A percentile compares a stretch with the other conserved stretches of the same genome.
These are phyloP conservation scores for Noctua pronuba DNA, from an alignment of 2,888 invertebrate species.

Conservation along the genomic window DNA sequence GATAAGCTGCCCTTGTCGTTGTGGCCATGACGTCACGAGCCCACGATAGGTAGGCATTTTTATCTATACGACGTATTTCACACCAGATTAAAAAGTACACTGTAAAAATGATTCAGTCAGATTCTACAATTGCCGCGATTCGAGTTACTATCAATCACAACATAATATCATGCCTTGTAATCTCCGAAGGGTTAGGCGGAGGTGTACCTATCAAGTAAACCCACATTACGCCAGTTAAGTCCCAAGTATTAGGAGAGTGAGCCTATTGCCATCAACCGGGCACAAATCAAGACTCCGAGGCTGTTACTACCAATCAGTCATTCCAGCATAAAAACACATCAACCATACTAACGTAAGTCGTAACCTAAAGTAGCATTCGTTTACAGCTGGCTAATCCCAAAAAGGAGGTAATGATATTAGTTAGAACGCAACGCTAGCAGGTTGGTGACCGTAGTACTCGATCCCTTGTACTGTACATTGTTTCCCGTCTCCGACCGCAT, in stretches of 20 bases:
- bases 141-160: neutral
- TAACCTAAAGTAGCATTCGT: neutral
- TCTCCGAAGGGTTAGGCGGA: no score
- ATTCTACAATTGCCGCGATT: slow-evolving; percentile 14
- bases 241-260: no score
- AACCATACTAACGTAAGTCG: no score
- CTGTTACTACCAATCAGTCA: neutral
- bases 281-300: no score
- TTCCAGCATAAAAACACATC: neutral
- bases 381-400: slow-evolving; percentile 26
- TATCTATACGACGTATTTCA: slow-evolving; percentile 18
- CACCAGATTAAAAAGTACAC: neutral
- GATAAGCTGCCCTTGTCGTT: slow-evolving; percentile 79
- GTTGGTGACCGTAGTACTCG: slow-evolving; percentile 23
- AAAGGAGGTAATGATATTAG: slow-evolving; percentile 30
- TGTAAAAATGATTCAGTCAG: neutral
- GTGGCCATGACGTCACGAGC: slow-evolving; percentile 34
- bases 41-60: slow-evolving; percentile 7
- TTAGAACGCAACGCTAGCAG: slow-evolving; percentile 33
- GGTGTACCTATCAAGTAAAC: no score
- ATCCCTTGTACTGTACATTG: slow-evolving; percentile 10
- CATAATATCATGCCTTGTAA: no score
- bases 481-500: slow-evolving; percentile 7
- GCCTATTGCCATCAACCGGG: no score
- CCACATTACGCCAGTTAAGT: no score